These are phyloP conservation scores for Mallotus villosus DNA, from an alignment of 2,797 vertebrate species.

Conservation along the genomic window DNA sequence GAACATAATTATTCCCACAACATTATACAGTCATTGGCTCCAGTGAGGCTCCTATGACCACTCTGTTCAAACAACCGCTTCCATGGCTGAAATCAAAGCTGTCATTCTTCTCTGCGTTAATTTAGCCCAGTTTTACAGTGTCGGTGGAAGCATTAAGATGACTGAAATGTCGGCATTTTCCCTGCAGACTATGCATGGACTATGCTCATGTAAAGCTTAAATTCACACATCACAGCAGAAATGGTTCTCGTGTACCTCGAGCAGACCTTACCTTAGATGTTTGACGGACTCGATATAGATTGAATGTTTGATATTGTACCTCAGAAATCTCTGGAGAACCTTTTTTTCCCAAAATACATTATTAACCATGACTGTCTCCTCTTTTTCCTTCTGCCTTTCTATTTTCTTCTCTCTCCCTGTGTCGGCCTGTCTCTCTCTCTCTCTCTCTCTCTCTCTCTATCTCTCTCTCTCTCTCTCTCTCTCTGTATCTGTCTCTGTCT, in stretches of 20 bases:
- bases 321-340: slow-evolving; percentile 5
- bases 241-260: not conserved
- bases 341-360: slow-evolving; percentile 19
- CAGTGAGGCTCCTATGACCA: slow-evolving; percentile 48
- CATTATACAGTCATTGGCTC: slow-evolving; percentile 50
- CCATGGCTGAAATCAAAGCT: slow-evolving; percentile 52
- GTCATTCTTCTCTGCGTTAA: slow-evolving; percentile 4
- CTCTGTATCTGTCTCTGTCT: not conserved
- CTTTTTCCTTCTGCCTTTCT: not conserved
- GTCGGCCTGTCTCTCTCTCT: slow-evolving; percentile 10
- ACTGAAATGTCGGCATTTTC: too few relatives aligned
- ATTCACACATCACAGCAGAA: not conserved
- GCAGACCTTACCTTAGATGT: not conserved
- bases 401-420: not conserved
- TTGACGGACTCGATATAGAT: not conserved
- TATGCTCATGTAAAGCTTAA: not conserved
- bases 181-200: too few relatives aligned
- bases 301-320: not conserved
- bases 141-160: not conserved
- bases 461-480: not conserved
- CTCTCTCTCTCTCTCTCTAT: not conserved
- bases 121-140: not conserved
- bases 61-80: slow-evolving; percentile 33
- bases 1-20: slow-evolving; percentile 70
- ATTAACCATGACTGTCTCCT: slow-evolving; percentile 14